A percentile compares a stretch with the other conserved stretches of the same genome.
Evolutionary conservation across 2,888 invertebrate species (phyloP).

Genomic region (Drosophila anceps): DNA sequence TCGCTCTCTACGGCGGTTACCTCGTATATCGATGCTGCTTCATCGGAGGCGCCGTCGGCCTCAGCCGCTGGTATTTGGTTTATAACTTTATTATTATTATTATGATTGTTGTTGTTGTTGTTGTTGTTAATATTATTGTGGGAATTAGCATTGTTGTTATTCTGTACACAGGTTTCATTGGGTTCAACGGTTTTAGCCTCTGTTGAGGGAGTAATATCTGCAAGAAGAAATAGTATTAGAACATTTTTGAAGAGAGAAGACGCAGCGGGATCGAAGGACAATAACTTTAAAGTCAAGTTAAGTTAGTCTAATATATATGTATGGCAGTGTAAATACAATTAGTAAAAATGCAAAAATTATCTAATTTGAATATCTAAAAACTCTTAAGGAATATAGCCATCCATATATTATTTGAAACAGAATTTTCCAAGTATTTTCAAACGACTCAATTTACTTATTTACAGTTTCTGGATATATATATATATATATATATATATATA

Average conservation of each 20-base stretch:
- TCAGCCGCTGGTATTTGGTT: slow-evolving; percentile 42
- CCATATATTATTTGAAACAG: neutral
- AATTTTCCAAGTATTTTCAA: neutral
- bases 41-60: slow-evolving; percentile 26
- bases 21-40: slow-evolving; percentile 67
- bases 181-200: slow-evolving; percentile 77
- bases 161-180: slow-evolving; percentile 77
- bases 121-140: slow-evolving; percentile 58
- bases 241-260: neutral
- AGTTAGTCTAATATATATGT: neutral
- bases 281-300: neutral
- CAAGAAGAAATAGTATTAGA: neutral
- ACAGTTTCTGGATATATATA: neutral
- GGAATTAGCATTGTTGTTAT: slow-evolving; percentile 62
- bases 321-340: neutral
- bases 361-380: neutral
- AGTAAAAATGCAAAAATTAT: neutral
- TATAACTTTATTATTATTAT: slow-evolving; percentile 54
- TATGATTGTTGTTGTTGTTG: slow-evolving; percentile 58
- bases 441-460: neutral
- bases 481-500: too few species aligned
- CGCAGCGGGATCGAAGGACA: too few species aligned
- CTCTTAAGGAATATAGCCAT: neutral
- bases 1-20: slow-evolving; percentile 81
- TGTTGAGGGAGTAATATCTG: slow-evolving; percentile 78